Conservation (phyloP, 2,113 vertebrate species). For the Mesitornis unicolor region DNA sequence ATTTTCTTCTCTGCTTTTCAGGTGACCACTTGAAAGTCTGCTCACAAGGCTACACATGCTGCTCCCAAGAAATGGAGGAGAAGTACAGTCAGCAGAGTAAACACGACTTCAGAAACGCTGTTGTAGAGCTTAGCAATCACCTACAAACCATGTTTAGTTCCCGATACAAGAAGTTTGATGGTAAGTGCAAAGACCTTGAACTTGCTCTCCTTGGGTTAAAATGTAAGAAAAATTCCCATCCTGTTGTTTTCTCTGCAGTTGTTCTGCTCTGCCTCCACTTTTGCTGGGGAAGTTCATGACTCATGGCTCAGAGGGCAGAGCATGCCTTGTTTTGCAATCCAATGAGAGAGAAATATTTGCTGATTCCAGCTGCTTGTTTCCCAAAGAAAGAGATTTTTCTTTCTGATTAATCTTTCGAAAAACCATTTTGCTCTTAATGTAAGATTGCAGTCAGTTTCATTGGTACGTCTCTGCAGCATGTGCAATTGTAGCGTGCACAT, state of each 20-base stretch:
- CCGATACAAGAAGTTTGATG: slow-evolving; percentile 89
- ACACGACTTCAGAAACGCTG: slow-evolving; percentile 86
- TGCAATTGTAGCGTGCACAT: not conserved
- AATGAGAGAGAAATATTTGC: not conserved
- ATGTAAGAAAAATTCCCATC: not conserved
- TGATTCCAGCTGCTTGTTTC: slow-evolving; percentile 17
- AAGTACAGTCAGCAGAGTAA: slow-evolving; percentile 91
- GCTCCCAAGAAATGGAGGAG: slow-evolving; percentile 97
- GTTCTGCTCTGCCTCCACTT: not conserved
- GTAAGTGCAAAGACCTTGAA: slow-evolving; percentile 58
- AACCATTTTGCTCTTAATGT: not conserved
- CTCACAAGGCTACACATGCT: slow-evolving; percentile 91
- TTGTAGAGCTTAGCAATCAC: slow-evolving; percentile 84
- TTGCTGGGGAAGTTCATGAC: slow-evolving; percentile 14
- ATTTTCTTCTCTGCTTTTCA: slow-evolving; percentile 65
- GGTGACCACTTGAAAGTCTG: slow-evolving; percentile 94
- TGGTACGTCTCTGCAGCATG: fast-evolving
- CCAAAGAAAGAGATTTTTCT: not conserved
- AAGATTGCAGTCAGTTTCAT: not conserved
- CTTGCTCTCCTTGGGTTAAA: not conserved
- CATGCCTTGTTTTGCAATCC: slow-evolving; percentile 30
- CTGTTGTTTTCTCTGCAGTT: not conserved
- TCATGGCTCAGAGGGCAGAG: not conserved
- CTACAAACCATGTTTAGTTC: slow-evolving; percentile 88
- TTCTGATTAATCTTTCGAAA: not conserved